Evolutionary conservation across 2,797 vertebrate genomes (phyloP), one percentile per base, ranked within the genome.

Genomic region (Macropus fuliginosus): DNA sequence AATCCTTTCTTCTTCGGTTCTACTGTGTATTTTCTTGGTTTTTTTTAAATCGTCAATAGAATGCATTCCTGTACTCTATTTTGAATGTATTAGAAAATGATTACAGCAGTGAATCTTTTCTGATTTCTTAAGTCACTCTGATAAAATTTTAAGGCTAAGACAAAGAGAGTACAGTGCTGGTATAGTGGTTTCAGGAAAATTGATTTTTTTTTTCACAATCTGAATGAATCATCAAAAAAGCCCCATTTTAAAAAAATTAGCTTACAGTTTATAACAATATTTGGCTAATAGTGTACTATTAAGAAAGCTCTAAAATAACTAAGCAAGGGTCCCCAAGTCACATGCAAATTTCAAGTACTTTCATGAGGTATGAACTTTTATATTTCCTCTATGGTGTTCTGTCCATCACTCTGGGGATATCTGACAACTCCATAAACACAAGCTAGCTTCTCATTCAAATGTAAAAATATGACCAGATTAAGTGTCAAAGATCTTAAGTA

Each of bases 321-420:
- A 91, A 66, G 66, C 31, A 54, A 29, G 29, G 93, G 13, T 40
- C 21, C 62, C 56, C 16, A 56, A 95, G 54, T 40, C n/a, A 54
- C 4, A 27, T 27, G n/a, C 0, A 18, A 52, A 46, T 50, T 3
- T 9, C 34, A 56, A 91, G 55, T 91, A 11, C 46, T 27, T 5
- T 27, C 0, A 0, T 46, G 24, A 16, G 21, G 4, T 62, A 54
- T 56, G 62, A 31, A 94, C 96, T 29, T 16, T 6, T 24, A 11
- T 54, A 16, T 87, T 4, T 40, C 1, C 54, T 91, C 4, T n/a
- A 56, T 90, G 94, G 56, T 54, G 56, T 29, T 81, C 90, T 50
- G 5, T 29, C n/a, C 66, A 74, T 74, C 81, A 81, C 27, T 96
- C 94, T 95, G 54, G n/a, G 13, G 87, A 87, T 92, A 95, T 55